Evolutionary conservation across 2,888 invertebrate species (phyloP), one percentile per base, ranked within the genome.

Genomic region (Colostygia pectinataria): DNA sequence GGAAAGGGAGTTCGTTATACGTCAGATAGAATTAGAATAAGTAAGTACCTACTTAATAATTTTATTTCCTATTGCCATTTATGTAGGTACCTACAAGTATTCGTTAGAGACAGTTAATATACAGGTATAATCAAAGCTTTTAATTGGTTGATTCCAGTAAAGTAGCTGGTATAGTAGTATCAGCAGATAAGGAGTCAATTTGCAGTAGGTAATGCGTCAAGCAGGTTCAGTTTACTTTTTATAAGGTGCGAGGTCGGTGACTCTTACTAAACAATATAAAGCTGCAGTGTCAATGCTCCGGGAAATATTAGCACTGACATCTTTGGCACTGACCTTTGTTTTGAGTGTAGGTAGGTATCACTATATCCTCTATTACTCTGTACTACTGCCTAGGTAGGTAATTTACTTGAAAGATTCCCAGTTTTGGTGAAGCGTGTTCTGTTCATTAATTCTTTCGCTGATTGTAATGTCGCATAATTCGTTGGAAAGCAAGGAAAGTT

Each of bases 141-240:
- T 57, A 65, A 50, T 54, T 52, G 65, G 58, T 29, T 50, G 65
- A 57, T 29, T 33, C 33, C 9, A 28, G 37, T 42, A 23, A 20
- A 1, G 5, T 20, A 5, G 31, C 20, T 42, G 27, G 23, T n/a
- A 15, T 39, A 37, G 31, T 59, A 61, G 64, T 64, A 69, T 68
- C 64, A 66, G 46, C 82, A 71, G 77, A 84, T 84, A 88, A 80
- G 85, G 85, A 77, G 74, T 76, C 83, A 83, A 82, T 85, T 83
- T 85, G 85, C 83, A 80, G 80, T 79, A n/a, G n/a, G n/a, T n/a
- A 79, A 77, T 80, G 74, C 74, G 74, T 63, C 69, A 67, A 70
- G 71, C 79, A 71, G 80, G 80, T 78, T 78, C 80, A 66, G 72
- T 75, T 80, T 77, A 81, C 85, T 86, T 87, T 86, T 87, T 87